Evolutionary conservation across 1,140 invertebrate genomes (phyloP).

Genomic region (Stenopsyche tienmushanensis): DNA sequence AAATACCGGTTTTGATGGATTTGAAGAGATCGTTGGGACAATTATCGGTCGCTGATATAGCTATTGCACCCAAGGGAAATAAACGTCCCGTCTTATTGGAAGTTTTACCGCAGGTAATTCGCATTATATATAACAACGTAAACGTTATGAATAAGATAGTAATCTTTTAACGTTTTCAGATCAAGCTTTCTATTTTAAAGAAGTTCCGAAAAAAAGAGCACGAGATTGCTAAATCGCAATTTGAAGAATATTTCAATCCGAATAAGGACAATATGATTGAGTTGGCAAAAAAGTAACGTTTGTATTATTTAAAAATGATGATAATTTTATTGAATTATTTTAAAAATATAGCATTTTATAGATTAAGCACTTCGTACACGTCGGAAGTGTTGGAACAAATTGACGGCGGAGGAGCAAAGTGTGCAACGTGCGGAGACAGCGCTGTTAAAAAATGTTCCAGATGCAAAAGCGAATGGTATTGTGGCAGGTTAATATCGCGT

Average conservation of each 20-base stretch:
- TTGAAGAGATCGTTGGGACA: slow-evolving; percentile 67
- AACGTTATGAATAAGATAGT: neutral
- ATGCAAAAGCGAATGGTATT: slow-evolving; percentile 62
- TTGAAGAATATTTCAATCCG: slow-evolving; percentile 45
- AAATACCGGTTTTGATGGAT: slow-evolving; percentile 72
- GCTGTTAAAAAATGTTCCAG: slow-evolving; percentile 59
- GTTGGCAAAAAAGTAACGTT: slow-evolving; percentile 36
- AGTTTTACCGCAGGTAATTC: slow-evolving; percentile 49
- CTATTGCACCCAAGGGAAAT: slow-evolving; percentile 38
- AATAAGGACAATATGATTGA: slow-evolving; percentile 28
- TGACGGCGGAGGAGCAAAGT: slow-evolving; percentile 54
- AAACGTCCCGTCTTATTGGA: slow-evolving; percentile 49
- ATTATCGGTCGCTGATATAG: slow-evolving; percentile 50
- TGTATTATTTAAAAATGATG: slow-evolving; percentile 3
- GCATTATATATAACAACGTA: neutral
- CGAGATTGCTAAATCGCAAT: slow-evolving; percentile 47
- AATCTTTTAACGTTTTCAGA: slow-evolving; percentile 40
- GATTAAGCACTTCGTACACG: slow-evolving; percentile 55
- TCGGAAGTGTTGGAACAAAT: slow-evolving; percentile 57
- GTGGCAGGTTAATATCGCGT: slow-evolving; percentile 49
- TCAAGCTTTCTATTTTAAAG: slow-evolving; percentile 50
- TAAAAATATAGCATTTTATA: slow-evolving; percentile 21
- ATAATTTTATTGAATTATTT: no score
- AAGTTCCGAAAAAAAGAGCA: slow-evolving; percentile 51
- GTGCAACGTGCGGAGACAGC: slow-evolving; percentile 56